phyloP scores from a whole-genome alignment of 1,140 invertebrate genomes.

The Aplysia californica region DNA sequence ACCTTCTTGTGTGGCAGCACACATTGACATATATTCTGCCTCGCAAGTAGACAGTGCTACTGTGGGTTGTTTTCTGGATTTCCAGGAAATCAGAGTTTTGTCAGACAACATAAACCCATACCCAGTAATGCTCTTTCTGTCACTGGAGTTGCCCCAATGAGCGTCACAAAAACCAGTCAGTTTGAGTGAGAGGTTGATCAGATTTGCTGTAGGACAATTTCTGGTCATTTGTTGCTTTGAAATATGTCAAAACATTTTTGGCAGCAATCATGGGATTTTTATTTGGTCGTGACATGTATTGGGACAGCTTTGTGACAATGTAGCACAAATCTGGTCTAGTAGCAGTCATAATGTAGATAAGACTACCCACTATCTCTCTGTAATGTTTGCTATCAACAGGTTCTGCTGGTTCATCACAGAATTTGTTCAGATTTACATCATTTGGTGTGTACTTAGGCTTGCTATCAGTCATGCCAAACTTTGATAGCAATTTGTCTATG shows the following conservation, averaged over 20 bases:
- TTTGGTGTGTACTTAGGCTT: conserved; percentile 24
- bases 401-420: conserved; percentile 14
- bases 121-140: conserved; percentile 24
- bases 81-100: conserved; percentile 52
- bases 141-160: conserved; percentile 18
- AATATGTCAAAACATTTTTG: conserved; percentile 31
- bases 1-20: conserved; percentile 30
- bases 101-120: conserved; percentile 10
- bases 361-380: conserved; percentile 26
- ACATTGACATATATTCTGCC: conserved; percentile 58
- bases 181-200: background rate
- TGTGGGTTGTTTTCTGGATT: conserved; percentile 66
- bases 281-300: conserved; percentile 20
- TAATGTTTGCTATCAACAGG: conserved; percentile 20
- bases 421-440: conserved; percentile 20
- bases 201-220: conserved; percentile 28
- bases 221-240: conserved; percentile 29
- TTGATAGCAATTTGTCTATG: conserved; percentile 14
- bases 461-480: conserved; percentile 27
- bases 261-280: conserved; percentile 16
- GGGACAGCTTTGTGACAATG: conserved; percentile 32
- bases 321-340: conserved; percentile 32
- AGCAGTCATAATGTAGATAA: conserved; percentile 27
- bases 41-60: conserved; percentile 68
- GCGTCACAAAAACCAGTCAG: conserved; percentile 28